Percentiles rank a stretch among this genome's conserved stretches.
Evolutionary conservation across 2,113 vertebrate species (phyloP).

Genomic region (Platichthys flesus): DNA sequence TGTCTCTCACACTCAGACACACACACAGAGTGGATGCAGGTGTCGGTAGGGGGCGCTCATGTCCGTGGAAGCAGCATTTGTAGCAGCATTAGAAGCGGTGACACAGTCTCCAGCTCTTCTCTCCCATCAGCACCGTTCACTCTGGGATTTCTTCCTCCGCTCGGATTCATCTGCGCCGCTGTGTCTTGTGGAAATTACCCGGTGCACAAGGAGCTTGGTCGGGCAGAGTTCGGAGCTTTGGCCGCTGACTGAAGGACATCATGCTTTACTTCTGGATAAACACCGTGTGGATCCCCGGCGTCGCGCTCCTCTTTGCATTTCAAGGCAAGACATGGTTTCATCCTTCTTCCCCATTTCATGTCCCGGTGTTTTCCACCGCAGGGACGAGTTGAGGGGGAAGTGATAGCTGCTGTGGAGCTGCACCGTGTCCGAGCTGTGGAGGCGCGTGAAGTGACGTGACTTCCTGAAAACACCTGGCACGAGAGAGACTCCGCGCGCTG

Average conservation of each 20-base stretch:
- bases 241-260: conserved; percentile 21
- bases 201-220: conserved; percentile 37
- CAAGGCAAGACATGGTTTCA: conserved; percentile 68
- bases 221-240: conserved; percentile 32
- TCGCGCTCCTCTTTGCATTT: conserved; percentile 71
- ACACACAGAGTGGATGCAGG: rapidly evolving
- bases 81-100: conserved; percentile 10
- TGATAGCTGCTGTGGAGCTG: too few relatives aligned
- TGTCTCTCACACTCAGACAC: too few relatives aligned
- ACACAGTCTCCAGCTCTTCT: conserved; percentile 16
- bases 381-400: neutral
- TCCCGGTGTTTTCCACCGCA: conserved; percentile 13
- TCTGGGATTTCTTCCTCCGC: conserved; percentile 39
- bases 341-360: conserved; percentile 23
- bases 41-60: conserved; percentile 58
- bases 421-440: conserved; percentile 5
- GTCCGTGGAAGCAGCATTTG: conserved; percentile 8
- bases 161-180: conserved; percentile 29
- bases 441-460: conserved; percentile 20
- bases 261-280: conserved; percentile 72
- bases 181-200: conserved; percentile 50
- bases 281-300: conserved; percentile 63
- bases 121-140: conserved; percentile 31
- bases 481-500: neutral
- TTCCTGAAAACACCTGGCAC: conserved; percentile 29